Evolutionary conservation across 2,797 vertebrate genomes (phyloP).

Genomic region (Siniperca obscura): DNA sequence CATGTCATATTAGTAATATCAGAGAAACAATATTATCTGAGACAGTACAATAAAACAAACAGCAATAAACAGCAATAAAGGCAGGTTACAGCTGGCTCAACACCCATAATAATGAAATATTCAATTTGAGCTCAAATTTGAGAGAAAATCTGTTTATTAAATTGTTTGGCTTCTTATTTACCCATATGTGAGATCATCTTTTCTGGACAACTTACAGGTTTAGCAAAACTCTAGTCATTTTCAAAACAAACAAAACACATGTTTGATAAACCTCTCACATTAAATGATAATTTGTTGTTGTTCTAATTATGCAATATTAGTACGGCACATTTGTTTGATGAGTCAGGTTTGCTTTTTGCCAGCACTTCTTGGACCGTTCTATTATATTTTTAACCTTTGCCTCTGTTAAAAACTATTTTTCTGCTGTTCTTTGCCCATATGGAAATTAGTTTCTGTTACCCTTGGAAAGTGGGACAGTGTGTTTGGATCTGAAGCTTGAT

Average conservation of each 20-base stretch:
- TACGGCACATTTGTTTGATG: constrained; percentile 35
- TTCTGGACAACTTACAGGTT: constrained; percentile 44
- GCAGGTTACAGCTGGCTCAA: constrained; percentile 59
- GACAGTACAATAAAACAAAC: constrained; percentile 44
- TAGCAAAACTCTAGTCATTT: constrained; percentile 16
- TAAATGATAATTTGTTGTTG: constrained; percentile 20
- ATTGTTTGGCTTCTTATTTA: constrained; percentile 28
- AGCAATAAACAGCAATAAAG: constrained; percentile 57
- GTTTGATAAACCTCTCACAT: constrained; percentile 45
- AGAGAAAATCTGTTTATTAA: constrained; percentile 53
- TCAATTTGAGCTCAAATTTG: constrained; percentile 48
- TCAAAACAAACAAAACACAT: constrained; percentile 53
- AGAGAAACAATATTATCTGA: constrained; percentile 27
- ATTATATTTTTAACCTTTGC: constrained; percentile 31
- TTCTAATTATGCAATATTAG: constrained; percentile 20
- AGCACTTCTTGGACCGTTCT: constrained; percentile 39
- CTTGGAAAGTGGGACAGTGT: constrained; percentile 28
- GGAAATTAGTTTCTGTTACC: constrained; percentile 64
- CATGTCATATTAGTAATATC: constrained; percentile 20
- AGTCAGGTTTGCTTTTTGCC: constrained; percentile 40
- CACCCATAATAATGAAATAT: constrained; percentile 55
- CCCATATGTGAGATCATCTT: constrained; percentile 42
- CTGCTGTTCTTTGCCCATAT: constrained; percentile 47
- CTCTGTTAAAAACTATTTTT: constrained; percentile 18
- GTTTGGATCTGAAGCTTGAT: constrained; percentile 49